These are phyloP conservation scores for Junonia oenone DNA, from an alignment of 2,888 invertebrate species.

Conservation along the genomic window DNA sequence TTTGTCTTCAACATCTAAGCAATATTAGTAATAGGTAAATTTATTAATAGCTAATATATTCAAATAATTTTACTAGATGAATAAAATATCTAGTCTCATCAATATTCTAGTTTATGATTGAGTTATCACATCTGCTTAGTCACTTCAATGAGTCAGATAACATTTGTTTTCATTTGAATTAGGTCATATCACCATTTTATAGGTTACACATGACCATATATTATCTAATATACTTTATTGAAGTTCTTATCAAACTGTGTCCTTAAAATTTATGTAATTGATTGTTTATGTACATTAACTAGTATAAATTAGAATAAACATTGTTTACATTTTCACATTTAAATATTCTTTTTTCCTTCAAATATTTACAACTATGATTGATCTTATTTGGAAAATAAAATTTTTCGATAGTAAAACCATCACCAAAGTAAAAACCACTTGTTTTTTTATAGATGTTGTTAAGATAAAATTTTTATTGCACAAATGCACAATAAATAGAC, in stretches of 20 bases:
- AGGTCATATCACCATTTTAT: conserved; percentile 20
- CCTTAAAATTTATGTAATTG: not conserved
- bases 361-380: too few species aligned
- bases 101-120: not conserved
- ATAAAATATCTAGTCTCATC: not conserved
- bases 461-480: too few species aligned
- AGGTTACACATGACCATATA: conserved; percentile 29
- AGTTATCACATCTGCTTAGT: conserved; percentile 12
- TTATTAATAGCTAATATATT: not conserved
- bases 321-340: too few species aligned
- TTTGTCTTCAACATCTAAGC: too few species aligned
- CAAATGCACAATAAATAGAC: too few species aligned
- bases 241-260: not conserved
- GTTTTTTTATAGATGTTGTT: too few species aligned
- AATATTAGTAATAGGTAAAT: not conserved
- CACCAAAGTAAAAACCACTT: too few species aligned
- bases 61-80: not conserved
- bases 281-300: too few species aligned
- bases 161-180: conserved; percentile 23
- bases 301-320: too few species aligned
- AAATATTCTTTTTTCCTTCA: too few species aligned
- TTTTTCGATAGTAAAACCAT: too few species aligned
- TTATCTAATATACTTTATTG: conserved; percentile 19
- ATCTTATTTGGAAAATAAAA: too few species aligned
- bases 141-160: conserved; percentile 22